phyloP scores from a whole-genome alignment of 2,113 vertebrate species.

The Patagioenas fasciata region DNA sequence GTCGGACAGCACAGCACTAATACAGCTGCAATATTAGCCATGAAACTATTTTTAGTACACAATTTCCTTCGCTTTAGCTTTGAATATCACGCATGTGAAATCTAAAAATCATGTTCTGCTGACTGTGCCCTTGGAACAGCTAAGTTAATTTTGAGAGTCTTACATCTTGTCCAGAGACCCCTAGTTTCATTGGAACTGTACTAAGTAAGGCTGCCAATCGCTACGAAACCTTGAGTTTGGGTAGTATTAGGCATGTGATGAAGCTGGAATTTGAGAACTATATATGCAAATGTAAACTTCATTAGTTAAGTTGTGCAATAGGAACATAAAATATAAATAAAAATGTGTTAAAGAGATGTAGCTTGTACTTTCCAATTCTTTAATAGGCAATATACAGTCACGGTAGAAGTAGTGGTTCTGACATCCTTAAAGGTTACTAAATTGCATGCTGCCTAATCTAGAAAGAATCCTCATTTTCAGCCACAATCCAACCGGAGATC shows the following conservation, averaged over 20 bases:
- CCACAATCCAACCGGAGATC: background rate
- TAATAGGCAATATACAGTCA: background rate
- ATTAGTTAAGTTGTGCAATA: background rate
- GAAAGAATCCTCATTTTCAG: background rate
- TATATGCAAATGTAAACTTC: background rate
- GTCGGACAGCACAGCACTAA: background rate
- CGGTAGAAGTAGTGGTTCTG: background rate
- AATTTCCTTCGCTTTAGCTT: slow-evolving; percentile 37
- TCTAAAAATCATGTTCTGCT: slow-evolving; percentile 14
- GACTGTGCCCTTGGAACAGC: background rate
- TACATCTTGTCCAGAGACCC: background rate
- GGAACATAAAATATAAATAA: background rate
- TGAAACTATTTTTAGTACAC: background rate
- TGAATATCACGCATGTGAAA: background rate
- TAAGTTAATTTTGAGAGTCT: background rate
- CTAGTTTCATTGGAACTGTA: background rate
- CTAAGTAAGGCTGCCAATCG: background rate
- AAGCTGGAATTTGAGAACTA: background rate
- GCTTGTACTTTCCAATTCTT: background rate
- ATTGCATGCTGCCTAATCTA: background rate
- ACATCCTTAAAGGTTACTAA: background rate
- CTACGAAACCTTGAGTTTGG: background rate
- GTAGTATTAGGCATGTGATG: background rate
- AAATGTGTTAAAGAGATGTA: background rate
- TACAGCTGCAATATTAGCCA: slow-evolving; percentile 17